Conservation (phyloP, 2,113 vertebrate genomes). For the Atractosteus spatula region DNA sequence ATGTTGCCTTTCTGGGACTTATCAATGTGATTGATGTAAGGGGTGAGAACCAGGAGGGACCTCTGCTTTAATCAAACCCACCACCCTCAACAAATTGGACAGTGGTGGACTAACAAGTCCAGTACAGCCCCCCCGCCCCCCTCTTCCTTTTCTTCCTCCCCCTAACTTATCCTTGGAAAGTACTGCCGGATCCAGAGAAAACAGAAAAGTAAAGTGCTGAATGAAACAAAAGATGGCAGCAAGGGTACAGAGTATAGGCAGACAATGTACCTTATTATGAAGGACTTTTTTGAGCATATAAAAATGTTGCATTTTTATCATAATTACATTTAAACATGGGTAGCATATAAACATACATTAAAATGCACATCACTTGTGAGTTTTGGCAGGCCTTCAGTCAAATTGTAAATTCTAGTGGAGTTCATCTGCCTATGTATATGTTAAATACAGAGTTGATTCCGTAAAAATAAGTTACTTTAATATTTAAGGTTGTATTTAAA, state of each 20-base stretch:
- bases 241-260: slow-evolving; percentile 28
- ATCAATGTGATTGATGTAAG: slow-evolving; percentile 91
- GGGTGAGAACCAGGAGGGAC: slow-evolving; percentile 72
- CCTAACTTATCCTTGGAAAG: slow-evolving; percentile 38
- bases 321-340: too few species aligned
- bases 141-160: slow-evolving; percentile 16
- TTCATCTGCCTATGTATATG: too few species aligned
- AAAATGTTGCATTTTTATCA: too few species aligned
- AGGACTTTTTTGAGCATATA: too few species aligned
- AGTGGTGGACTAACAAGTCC: slow-evolving; percentile 72
- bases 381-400: too few species aligned
- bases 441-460: too few species aligned
- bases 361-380: too few species aligned
- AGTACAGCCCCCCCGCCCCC: slow-evolving; percentile 32
- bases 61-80: slow-evolving; percentile 82
- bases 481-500: too few species aligned
- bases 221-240: slow-evolving; percentile 63
- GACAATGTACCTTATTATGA: neutral
- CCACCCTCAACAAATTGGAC: slow-evolving; percentile 67
- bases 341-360: too few species aligned
- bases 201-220: slow-evolving; percentile 31
- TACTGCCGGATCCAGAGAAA: slow-evolving; percentile 11
- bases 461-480: too few species aligned
- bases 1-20: slow-evolving; percentile 88
- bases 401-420: too few species aligned